A percentile compares a stretch with the other conserved stretches of the same genome.
These are phyloP conservation scores for Gymnothorax reevesii DNA, from an alignment of 2,797 vertebrate genomes.

Conservation along the genomic window DNA sequence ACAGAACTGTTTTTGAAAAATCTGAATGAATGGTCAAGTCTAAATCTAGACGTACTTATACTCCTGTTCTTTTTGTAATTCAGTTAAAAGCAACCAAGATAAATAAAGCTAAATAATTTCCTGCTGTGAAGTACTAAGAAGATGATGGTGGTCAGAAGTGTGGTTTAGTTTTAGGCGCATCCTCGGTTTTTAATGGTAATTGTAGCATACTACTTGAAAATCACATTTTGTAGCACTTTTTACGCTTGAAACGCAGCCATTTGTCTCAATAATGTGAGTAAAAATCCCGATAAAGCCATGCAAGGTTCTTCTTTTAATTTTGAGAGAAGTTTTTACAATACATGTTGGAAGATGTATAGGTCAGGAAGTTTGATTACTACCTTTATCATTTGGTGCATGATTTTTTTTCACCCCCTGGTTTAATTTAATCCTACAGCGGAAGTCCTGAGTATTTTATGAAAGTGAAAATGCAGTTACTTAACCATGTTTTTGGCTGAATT, in stretches of 20 bases:
- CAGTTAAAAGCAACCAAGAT: not conserved
- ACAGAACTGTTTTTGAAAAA: not conserved
- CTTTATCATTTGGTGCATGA: not conserved
- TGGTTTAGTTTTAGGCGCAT: conserved; percentile 4
- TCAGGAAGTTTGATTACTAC: not conserved
- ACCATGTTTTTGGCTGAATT: not conserved
- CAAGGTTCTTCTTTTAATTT: not conserved
- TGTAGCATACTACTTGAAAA: not conserved
- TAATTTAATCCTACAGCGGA: not conserved
- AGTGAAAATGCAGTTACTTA: not conserved
- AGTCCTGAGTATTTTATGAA: not conserved
- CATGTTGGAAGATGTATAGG: not conserved
- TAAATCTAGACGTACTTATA: not conserved
- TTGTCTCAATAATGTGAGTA: not conserved
- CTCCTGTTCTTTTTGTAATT: not conserved
- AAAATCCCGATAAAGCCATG: not conserved
- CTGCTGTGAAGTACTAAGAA: not conserved
- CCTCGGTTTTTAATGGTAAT: not conserved
- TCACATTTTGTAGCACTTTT: not conserved
- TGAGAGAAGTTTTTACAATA: not conserved
- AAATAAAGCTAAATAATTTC: not conserved
- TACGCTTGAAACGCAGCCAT: not conserved
- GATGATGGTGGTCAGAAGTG: not conserved
- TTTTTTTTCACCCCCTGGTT: not conserved
- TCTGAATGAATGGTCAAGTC: not conserved